A percentile compares a stretch with the other conserved stretches of the same genome.
These are phyloP conservation scores for Sitophilus oryzae DNA, from an alignment of 1,140 invertebrate species.

Conservation along the genomic window DNA sequence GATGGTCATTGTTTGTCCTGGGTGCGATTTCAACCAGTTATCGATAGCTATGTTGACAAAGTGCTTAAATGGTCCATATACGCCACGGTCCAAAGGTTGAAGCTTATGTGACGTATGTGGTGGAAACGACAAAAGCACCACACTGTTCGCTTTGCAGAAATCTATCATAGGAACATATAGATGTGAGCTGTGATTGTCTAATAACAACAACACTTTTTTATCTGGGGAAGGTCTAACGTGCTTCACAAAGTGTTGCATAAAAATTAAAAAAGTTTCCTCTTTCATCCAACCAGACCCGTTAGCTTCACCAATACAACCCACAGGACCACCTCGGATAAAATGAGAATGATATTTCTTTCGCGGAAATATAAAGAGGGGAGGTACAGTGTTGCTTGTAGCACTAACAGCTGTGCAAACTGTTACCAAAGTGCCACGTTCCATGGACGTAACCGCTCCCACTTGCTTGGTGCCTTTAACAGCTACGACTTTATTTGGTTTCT, in stretches of 20 bases:
- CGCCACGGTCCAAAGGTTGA: no score
- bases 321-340: conserved; percentile 27
- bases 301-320: conserved; percentile 22
- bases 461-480: conserved; percentile 35
- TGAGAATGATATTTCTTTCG: conserved; percentile 16
- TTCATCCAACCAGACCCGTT: conserved; percentile 31
- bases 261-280: conserved; percentile 18
- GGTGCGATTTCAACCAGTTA: no score
- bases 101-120: no score
- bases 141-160: no score
- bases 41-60: no score
- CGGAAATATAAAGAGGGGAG: conserved; percentile 4
- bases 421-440: conserved; percentile 34
- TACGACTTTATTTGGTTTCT: no score
- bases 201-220: not conserved
- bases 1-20: no score
- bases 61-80: no score
- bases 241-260: conserved; percentile 13
- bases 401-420: conserved; percentile 26
- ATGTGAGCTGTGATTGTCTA: not conserved
- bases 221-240: conserved; percentile 25
- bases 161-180: no score
- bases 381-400: conserved; percentile 18
- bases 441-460: conserved; percentile 29
- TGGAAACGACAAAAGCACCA: no score